Evolutionary conservation across 2,113 vertebrate species (phyloP), one percentile per base, ranked within the genome.

Genomic region (Tretioscincus oriximinensis): DNA sequence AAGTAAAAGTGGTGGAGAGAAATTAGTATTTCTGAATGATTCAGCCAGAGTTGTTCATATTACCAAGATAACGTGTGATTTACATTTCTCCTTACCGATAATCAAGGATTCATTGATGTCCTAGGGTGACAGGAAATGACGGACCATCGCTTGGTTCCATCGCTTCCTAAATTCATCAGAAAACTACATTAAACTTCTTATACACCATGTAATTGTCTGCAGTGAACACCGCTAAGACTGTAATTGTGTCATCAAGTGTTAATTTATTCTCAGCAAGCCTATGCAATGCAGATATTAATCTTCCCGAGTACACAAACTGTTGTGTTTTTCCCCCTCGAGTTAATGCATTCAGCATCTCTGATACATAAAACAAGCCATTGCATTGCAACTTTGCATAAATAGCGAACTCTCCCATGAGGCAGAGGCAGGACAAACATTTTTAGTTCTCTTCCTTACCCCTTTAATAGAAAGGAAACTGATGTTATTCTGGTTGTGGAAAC

Each of bases 241-340:
- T 91, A 92, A 91, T 92, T 86, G 84, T 93, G 90, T 92, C 90
- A 87, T 92, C 90, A 92, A 92, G 91, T 92, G 91, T 92, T 92
- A 92, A 93, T 92, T 92, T 93, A 93, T 93, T 93, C 91, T 81
- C 88, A 92, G 89, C 90, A 90, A 93, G 90, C 80, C 89, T 83
- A 87, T 89, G 88, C 90, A 92, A 92, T 88, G 88, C 89, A 92
- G 92, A 92, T 92, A 93, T 92, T 93, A 92, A 93, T 93, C 91
- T 93, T 91, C 84, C 0, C 5, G 89, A 92, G 90, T 63, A 82
- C 83, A 91, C 86, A 89, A 81, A 83, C 84, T 90, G 90, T 85
- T 88, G 87, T 89, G 88, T 41, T 58, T 58, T 41, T 58, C 18
- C 18, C 18, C 54, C 54, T 77, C 14, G 90, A 85, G 91, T 92